Conservation (phyloP, 2,797 vertebrate genomes). For the Linurgus olivaceus region DNA sequence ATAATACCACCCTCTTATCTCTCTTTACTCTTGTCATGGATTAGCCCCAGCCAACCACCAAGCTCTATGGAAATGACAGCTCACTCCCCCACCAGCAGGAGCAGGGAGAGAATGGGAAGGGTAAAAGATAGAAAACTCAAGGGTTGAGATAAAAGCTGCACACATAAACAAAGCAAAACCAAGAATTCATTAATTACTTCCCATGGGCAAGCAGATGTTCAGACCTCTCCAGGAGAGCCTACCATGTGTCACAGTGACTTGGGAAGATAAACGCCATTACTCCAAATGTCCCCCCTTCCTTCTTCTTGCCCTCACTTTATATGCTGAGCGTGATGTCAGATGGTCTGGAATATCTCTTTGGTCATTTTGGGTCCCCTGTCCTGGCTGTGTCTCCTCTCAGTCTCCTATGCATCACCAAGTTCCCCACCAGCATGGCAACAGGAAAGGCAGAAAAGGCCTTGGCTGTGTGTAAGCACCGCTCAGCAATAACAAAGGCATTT, state of each 20-base stretch:
- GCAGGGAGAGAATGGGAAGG: background rate
- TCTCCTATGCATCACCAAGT: accelerated
- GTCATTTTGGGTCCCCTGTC: background rate
- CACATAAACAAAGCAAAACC: background rate
- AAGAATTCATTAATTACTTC: background rate
- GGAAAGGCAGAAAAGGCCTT: background rate
- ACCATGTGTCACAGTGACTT: background rate
- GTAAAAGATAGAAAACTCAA: background rate
- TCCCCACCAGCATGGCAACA: accelerated
- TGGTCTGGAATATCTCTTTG: background rate
- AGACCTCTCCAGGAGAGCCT: background rate
- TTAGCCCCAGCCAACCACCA: background rate
- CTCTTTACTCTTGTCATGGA: background rate
- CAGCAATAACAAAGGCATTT: background rate
- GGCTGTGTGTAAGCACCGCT: accelerated
- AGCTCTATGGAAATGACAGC: background rate
- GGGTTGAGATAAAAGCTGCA: background rate
- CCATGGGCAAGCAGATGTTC: background rate
- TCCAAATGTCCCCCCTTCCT: accelerated
- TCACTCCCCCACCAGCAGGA: background rate
- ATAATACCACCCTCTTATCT: background rate
- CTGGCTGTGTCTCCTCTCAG: background rate
- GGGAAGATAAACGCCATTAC: accelerated
- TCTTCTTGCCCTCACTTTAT: background rate
- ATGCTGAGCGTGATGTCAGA: background rate